These are phyloP conservation scores for Xiphophorus couchianus DNA, from an alignment of 2,113 vertebrate species.

Conservation along the genomic window DNA sequence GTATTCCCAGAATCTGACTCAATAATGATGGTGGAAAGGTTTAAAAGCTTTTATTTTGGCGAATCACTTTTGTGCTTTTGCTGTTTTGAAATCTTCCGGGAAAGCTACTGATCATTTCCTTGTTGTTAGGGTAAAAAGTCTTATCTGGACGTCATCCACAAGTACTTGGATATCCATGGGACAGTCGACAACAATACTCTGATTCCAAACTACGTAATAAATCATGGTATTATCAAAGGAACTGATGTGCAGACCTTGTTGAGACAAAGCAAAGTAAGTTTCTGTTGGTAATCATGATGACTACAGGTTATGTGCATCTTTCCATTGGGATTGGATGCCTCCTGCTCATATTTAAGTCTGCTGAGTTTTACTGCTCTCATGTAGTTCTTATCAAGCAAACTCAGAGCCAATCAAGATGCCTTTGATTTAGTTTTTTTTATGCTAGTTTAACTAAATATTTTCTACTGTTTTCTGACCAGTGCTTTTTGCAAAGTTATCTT, in stretches of 20 bases:
- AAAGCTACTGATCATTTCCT: background rate
- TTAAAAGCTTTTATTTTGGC: background rate
- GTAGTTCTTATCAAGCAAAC: background rate
- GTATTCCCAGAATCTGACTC: constrained; percentile 9
- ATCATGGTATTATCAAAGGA: constrained; percentile 86
- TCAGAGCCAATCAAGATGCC: background rate
- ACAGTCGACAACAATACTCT: constrained; percentile 80
- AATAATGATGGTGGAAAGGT: background rate
- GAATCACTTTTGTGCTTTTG: background rate
- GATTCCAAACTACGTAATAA: constrained; percentile 86
- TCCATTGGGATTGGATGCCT: too few species aligned
- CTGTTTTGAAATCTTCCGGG: too few species aligned
- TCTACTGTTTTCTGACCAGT: background rate
- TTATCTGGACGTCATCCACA: constrained; percentile 87
- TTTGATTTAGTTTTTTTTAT: background rate
- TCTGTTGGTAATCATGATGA: background rate
- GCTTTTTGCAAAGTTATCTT: background rate
- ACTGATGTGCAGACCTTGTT: constrained; percentile 84
- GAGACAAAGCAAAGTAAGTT: constrained; percentile 85
- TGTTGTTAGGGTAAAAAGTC: constrained; percentile 82
- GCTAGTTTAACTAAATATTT: too few species aligned
- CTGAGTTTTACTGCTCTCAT: background rate
- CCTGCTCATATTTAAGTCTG: background rate
- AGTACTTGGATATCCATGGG: constrained; percentile 87
- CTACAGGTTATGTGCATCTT: background rate